Evolutionary conservation across 2,888 invertebrate genomes (phyloP).

Genomic region (Andrena haemorrhoa): DNA sequence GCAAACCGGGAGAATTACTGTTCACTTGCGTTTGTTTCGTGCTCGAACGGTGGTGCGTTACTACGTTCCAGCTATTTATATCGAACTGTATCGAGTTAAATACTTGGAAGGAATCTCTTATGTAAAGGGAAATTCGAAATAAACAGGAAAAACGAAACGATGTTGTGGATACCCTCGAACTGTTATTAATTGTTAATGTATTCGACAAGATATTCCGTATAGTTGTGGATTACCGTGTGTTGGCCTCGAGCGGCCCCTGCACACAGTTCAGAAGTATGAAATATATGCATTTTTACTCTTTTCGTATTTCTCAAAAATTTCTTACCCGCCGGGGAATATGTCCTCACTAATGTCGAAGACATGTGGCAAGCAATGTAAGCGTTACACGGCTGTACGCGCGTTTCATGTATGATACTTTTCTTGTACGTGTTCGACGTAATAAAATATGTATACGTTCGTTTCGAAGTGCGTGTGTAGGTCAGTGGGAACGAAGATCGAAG

Average conservation of each 20-base stretch:
- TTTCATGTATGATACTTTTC: conserved; percentile 44
- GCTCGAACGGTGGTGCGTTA: conserved; percentile 6
- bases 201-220: conserved; percentile 6
- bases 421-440: conserved; percentile 56
- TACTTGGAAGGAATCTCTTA: background rate
- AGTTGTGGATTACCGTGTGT: background rate
- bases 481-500: background rate
- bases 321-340: no score
- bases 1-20: no score
- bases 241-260: no score
- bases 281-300: background rate
- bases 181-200: conserved; percentile 9
- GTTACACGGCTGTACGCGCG: conserved; percentile 14
- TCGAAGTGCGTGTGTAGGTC: conserved; percentile 13
- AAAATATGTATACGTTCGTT: conserved; percentile 62
- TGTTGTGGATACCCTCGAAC: conserved; percentile 17
- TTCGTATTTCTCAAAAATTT: background rate
- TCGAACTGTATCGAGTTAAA: background rate
- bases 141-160: conserved; percentile 14
- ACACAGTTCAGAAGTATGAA: no score
- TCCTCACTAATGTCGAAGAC: no score
- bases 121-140: conserved; percentile 6
- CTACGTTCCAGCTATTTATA: conserved; percentile 16
- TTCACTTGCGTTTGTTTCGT: conserved; percentile 8
- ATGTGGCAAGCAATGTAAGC: background rate